Base-by-base conservation (phyloP, 2,888 invertebrate species). In the Lacanobia oleracea region DNA sequence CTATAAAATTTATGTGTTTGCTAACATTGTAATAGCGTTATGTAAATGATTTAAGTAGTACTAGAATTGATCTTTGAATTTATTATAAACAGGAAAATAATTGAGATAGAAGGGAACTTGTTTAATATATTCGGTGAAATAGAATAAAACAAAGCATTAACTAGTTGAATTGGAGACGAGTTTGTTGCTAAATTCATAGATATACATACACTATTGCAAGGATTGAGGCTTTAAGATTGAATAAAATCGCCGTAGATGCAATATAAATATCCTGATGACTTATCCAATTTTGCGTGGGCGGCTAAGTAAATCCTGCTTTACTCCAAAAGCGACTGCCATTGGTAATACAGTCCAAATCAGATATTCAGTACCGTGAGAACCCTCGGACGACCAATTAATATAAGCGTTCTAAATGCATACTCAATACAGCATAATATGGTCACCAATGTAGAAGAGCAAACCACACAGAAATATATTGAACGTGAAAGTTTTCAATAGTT, bases 21-120 rank as follows among this genome's bases (percentile, higher is more conserved):
- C 53, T 63, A 62, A 59, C 56, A 62, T 63, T 61, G 60, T 77
- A 75, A 75, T 62, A 53, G 61, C 61, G 56, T 63, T 84, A 75
- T 83, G 75, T 66, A 66, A 84, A 82, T 82, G 18, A 63, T 68
- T 67, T 54, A 60, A 66, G 59, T 60, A 75, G 65, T 56, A 67
- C 4, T 65, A 66, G 48, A 65, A 48, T 74, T 50, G 33, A 14
- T 50, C 57, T 67, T 75, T 69, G 63, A 69, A 71, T 75, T 61
- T 64, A 61, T 63, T 66, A 68, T 73, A 72, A 78, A 61, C 65
- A 62, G 9, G 10, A 21, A 72, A 69, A 69, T 72, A 65, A 69
- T 67, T 43, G 45, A 72, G 56, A 67, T 75, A 80, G 53, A 66
- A 67, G 12, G 54, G 5, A 65, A 67, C 37, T 56, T 16, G 18